A percentile compares a stretch with the other conserved stretches of the same genome.
These are phyloP conservation scores for Neotoma lepida DNA, from an alignment of 2,113 vertebrate genomes.

Conservation along the genomic window DNA sequence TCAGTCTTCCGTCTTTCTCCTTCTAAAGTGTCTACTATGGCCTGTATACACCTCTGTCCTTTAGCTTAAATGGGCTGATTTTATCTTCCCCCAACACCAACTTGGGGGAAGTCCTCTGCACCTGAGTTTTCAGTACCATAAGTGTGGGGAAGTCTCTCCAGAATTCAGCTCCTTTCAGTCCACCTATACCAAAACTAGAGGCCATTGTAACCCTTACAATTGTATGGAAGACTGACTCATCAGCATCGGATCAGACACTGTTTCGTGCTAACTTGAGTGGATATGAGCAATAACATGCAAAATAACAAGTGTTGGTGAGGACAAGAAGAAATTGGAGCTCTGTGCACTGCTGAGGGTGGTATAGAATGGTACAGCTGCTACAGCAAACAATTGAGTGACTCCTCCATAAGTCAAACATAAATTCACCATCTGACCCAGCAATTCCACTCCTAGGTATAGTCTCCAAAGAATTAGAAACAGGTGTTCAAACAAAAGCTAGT, in stretches of 20 bases:
- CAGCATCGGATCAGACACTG: neutral
- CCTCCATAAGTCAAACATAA: neutral
- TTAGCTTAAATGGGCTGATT: neutral
- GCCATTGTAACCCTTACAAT: no score
- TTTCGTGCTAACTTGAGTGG: neutral
- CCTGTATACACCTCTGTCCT: rapidly evolving
- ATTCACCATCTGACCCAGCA: neutral
- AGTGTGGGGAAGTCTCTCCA: neutral
- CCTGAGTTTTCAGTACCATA: neutral
- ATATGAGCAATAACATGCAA: neutral
- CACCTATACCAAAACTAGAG: neutral
- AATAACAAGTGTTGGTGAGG: neutral
- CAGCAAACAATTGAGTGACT: neutral
- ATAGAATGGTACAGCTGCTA: rapidly evolving
- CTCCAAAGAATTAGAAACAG: neutral
- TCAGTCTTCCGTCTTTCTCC: neutral
- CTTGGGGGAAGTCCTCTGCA: neutral
- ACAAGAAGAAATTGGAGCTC: rapidly evolving
- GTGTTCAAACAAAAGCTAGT: constrained; percentile 5
- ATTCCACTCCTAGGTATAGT: neutral
- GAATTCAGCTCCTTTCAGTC: neutral
- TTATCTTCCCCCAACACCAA: neutral
- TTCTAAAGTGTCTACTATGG: neutral
- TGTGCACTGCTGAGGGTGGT: rapidly evolving
- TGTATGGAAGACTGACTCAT: neutral